Percentiles rank a stretch among this genome's conserved stretches.
These are phyloP conservation scores for Camelus bactrianus DNA, from an alignment of 2,113 vertebrate genomes.

Conservation along the genomic window DNA sequence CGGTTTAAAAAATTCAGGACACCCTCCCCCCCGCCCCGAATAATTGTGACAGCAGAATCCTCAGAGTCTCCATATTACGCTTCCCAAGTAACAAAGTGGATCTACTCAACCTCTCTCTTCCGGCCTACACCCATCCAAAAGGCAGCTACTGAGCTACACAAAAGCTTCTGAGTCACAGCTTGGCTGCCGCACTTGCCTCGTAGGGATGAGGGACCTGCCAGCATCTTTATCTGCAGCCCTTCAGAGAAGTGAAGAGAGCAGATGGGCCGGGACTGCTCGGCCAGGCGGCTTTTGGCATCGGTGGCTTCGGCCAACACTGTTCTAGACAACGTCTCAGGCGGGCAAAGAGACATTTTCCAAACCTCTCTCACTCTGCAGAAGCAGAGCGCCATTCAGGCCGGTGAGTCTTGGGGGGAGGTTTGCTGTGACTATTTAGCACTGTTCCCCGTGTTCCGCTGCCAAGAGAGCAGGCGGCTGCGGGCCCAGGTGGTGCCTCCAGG, in stretches of 20 bases:
- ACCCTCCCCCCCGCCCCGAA: not conserved
- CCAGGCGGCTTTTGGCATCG: conserved; percentile 3
- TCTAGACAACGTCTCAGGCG: not conserved
- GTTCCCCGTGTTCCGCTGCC: not conserved
- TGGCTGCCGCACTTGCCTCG: not conserved
- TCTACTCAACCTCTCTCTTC: not conserved
- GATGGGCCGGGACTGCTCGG: not conserved
- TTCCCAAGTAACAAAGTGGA: conserved; percentile 10
- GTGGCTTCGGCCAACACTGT: not conserved
- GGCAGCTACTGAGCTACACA: not conserved
- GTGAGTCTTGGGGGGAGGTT: not conserved
- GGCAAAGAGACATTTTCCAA: not conserved
- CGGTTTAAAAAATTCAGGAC: not conserved
- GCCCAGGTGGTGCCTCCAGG: not conserved
- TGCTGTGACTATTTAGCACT: not conserved
- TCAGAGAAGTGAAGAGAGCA: not conserved
- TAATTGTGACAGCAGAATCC: not conserved
- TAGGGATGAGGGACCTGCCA: not conserved
- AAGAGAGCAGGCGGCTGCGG: not conserved
- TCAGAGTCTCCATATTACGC: not conserved
- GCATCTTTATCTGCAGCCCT: conserved; percentile 33
- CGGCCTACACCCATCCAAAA: conserved; percentile 3
- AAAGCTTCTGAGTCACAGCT: not conserved
- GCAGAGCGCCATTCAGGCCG: not conserved
- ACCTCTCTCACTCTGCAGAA: conserved; percentile 16